Base-by-base conservation (phyloP, 2,888 invertebrate species). In the Pristionchus fissidentatus region DNA sequence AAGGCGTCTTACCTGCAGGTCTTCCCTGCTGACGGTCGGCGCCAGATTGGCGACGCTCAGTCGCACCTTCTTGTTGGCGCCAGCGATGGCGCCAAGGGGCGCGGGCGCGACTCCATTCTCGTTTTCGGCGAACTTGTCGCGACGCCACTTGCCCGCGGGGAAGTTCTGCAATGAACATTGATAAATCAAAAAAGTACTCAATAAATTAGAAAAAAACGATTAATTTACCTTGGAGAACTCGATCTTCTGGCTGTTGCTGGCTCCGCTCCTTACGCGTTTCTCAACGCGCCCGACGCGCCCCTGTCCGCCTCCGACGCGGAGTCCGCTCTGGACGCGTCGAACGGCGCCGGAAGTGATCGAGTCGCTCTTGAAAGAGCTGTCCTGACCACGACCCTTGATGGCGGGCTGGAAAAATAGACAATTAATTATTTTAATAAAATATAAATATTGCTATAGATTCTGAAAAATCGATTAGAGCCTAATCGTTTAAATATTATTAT, bases 1-100 rank as follows among this genome's bases (percentile, higher is more conserved):
- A 62, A 32, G 22, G 15, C 15, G 19, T 15, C 22, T 19, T 66
- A 82, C 82, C 82, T 82, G 26, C 49, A 82, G 46, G 26, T 82
- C 82, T 3, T 46, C 46, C 1, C 46, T 66, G 8, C 35, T 35
- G 32, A 82, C 82, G n/a, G 82, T 46, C 3, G 70, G 35, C 0
- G 82, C 82, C 1, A 82, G 82, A 38, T 82, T 82, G 46, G 66
- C 46, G 49, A 82, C 35, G 26, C 66, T 82, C 32, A 82, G 22
- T 26, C 82, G 82, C 15, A 82, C 82, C 22, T 62, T 62, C 82
- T 66, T 82, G 70, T 70, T 82, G 3, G n/a, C 29, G 57, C 10
- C 26, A 3, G 15, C 62, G 49, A 46, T 15, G n/a, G 41, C 19
- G 43, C 32, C 66, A 4, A 5, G 5, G 49, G 1, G 10, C 5